Conservation (phyloP, 2,113 vertebrate species). For the Callithrix jacchus region DNA sequence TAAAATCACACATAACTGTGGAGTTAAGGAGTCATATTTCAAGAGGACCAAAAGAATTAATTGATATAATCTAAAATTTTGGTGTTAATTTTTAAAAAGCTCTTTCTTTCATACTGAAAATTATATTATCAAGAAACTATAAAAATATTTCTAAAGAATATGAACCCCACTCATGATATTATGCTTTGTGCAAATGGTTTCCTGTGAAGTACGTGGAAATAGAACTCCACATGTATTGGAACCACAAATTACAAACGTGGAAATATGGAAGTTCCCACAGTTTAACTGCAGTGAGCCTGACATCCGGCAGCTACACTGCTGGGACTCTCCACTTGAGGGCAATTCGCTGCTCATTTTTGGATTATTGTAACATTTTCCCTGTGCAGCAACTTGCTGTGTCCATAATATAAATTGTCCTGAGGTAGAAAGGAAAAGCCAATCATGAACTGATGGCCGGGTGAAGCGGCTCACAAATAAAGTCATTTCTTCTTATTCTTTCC, state of each 20-base stretch:
- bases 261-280: conserved; percentile 48
- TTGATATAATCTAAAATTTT: background rate
- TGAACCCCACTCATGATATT: background rate
- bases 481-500: background rate
- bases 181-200: conserved; percentile 28
- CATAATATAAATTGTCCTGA: background rate
- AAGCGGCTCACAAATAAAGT: background rate
- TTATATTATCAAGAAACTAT: background rate
- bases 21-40: background rate
- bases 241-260: conserved; percentile 53
- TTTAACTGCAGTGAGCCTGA: conserved; percentile 45
- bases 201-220: background rate
- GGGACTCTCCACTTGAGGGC: conserved; percentile 52
- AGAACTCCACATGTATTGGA: conserved; percentile 9
- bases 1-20: background rate
- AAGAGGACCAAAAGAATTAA: background rate
- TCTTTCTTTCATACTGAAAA: background rate
- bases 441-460: background rate
- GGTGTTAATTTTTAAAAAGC: background rate
- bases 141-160: background rate
- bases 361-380: conserved; percentile 53
- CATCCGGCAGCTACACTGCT: conserved; percentile 50
- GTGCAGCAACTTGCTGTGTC: conserved; percentile 39
- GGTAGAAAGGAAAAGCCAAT: conserved; percentile 13
- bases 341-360: conserved; percentile 62